Evolutionary conservation across 1,140 invertebrate species (phyloP).

Genomic region (Berghia stephanieae): DNA sequence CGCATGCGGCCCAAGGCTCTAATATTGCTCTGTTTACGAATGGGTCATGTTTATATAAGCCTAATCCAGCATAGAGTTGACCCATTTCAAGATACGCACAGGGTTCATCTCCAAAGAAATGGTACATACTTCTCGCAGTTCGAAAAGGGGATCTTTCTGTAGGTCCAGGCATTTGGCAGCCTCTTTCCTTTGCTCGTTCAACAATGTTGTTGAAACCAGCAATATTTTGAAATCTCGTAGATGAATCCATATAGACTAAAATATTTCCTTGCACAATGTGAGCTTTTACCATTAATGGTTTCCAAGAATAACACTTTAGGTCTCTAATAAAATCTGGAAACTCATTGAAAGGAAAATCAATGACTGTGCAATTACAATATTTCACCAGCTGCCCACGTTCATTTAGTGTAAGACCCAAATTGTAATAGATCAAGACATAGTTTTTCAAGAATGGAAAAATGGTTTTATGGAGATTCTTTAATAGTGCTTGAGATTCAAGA

Average conservation of each 20-base stretch:
- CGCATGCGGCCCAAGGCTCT: constrained; percentile 24
- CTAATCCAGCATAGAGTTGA: background rate
- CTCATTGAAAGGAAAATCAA: constrained; percentile 22
- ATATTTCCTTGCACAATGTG: background rate
- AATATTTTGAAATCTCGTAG: background rate
- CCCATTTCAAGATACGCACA: constrained; percentile 5
- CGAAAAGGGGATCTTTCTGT: background rate
- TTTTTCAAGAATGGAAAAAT: constrained; percentile 19
- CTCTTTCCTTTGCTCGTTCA: background rate
- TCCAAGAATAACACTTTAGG: constrained; percentile 20
- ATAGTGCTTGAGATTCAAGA: constrained; percentile 17
- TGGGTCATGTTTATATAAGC: constrained; percentile 1
- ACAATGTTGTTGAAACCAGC: background rate
- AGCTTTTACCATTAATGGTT: constrained; percentile 10
- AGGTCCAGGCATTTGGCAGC: background rate
- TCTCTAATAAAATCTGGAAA: background rate
- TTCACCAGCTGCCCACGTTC: background rate
- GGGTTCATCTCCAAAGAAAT: constrained; percentile 28
- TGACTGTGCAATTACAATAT: constrained; percentile 8
- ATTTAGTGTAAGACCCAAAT: constrained; percentile 9
- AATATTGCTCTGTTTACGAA: constrained; percentile 27
- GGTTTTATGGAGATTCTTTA: constrained; percentile 12
- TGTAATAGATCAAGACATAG: constrained; percentile 8
- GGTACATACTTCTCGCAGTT: constrained; percentile 20
- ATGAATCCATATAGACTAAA: constrained; percentile 18